Evolutionary conservation across 1,140 invertebrate species (phyloP), one percentile per base, ranked within the genome.

Genomic region (Aphidius ervi): DNA sequence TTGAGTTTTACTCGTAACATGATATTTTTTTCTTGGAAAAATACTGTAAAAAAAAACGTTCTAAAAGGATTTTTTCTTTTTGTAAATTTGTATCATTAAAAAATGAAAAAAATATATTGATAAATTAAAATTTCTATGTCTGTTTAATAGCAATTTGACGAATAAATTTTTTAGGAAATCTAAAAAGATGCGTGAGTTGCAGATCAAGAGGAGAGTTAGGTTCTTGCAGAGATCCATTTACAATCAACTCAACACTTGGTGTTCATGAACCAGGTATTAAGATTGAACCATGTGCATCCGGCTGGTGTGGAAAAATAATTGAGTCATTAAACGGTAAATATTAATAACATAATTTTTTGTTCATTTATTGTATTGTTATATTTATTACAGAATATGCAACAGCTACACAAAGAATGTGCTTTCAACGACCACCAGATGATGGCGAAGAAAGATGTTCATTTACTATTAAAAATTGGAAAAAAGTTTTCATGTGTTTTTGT

Each of bases 251-350:
- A 0, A 90, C 89, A 2, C 81, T 87, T 65, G 83, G 87, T 37
- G 84, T 88, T 54, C 75, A 78, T 20, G 85, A 87, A 68, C 82
- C 79, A 55, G 91, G 91, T 6, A 85, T 95, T 1, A 83, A 89
- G 64, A 84, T 87, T 3, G 82, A 88, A 6, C 91, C 92, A 1
- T 97, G 94, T 74, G 90, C 91, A 8, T 94, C 92, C 6, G 93
- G 93, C 40, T 97, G 94, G 94, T 97, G 94, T 71, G 90, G 88
- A 7, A 97, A 96, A 83, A 87, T 93, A 46, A 86, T 94, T 31
- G 93, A 95, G 78, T 90, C 87, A 43, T 84, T 84, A 63, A 86
- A 85, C 72, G 23, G 23, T 31, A 31, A 60, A 43, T 53, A 53
- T 49, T 41, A 20, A 46, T 47, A 61, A 45, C 16, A 45, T 55